Conservation (phyloP, 2,113 vertebrate genomes). For the Chaenogobius annularis region DNA sequence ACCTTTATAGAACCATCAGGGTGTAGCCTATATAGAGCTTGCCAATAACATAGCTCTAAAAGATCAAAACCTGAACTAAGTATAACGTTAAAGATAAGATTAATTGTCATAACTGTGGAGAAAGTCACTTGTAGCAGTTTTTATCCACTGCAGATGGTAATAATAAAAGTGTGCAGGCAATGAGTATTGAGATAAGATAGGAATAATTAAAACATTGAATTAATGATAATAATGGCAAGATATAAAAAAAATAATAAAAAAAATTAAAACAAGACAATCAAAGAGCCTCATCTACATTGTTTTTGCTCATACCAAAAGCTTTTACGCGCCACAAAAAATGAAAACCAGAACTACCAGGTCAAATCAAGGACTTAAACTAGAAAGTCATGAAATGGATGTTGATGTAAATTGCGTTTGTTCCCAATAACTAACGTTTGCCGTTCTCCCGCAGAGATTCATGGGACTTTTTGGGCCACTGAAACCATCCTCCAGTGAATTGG, state of each 20-base stretch:
- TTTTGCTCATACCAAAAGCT: too few relatives aligned
- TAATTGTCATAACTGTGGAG: not conserved
- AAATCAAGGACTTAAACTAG: not conserved
- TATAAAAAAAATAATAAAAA: too few relatives aligned
- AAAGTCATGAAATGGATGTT: not conserved
- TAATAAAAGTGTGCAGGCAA: too few relatives aligned
- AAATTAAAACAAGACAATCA: too few relatives aligned
- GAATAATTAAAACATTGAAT: not conserved
- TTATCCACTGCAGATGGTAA: too few relatives aligned
- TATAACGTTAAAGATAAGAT: too few relatives aligned
- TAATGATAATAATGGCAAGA: not conserved
- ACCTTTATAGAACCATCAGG: slow-evolving; percentile 53
- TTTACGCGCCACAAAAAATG: too few relatives aligned
- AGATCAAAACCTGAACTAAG: not conserved
- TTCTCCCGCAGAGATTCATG: not conserved
- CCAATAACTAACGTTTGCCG: not conserved
- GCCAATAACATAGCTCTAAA: slow-evolving; percentile 14
- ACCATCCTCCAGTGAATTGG: not conserved
- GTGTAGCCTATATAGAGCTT: slow-evolving; percentile 32
- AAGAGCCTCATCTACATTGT: not conserved
- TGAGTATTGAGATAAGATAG: not conserved
- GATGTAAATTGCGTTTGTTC: not conserved
- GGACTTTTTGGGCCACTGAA: not conserved
- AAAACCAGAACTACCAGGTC: not conserved
- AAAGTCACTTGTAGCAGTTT: not conserved